These are phyloP conservation scores for Musca domestica DNA, from an alignment of 1,140 invertebrate genomes.

Conservation along the genomic window DNA sequence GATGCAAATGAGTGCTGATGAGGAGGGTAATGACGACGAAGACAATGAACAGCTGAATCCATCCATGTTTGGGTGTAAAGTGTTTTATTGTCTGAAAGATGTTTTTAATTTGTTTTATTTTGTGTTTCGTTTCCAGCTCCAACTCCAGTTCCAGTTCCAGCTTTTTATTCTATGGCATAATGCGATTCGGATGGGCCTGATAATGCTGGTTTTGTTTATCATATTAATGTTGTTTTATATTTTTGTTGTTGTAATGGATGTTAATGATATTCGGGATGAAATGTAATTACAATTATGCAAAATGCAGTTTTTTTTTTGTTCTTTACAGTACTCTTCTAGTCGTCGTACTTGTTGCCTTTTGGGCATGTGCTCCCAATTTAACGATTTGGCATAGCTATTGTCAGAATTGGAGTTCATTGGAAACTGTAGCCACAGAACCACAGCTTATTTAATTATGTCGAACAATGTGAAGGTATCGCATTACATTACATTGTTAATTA, in stretches of 20 bases:
- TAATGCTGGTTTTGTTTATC: background rate
- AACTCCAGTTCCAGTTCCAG: no score
- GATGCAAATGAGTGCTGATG: no score
- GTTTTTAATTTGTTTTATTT: slow-evolving; percentile 12
- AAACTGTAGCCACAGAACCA: background rate
- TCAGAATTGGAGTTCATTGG: background rate
- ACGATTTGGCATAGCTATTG: slow-evolving; percentile 1
- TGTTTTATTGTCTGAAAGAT: slow-evolving; percentile 16
- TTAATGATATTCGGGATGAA: slow-evolving; percentile 4
- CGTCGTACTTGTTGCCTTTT: background rate
- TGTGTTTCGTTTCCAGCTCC: background rate
- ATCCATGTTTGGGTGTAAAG: background rate
- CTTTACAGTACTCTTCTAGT: no score
- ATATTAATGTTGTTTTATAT: background rate
- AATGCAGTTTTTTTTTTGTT: slow-evolving; percentile 11
- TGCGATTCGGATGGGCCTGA: no score
- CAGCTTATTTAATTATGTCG: slow-evolving; percentile 7
- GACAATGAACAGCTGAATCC: no score
- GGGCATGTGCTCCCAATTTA: slow-evolving; percentile 22
- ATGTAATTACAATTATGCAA: slow-evolving; percentile 28
- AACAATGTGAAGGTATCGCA: slow-evolving; percentile 2
- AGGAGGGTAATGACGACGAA: no score
- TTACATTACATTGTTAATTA: slow-evolving; percentile 9
- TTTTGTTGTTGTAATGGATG: background rate
- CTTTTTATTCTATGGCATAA: no score